Conservation (phyloP, 2,113 vertebrate species). For the Labrus mixtus region DNA sequence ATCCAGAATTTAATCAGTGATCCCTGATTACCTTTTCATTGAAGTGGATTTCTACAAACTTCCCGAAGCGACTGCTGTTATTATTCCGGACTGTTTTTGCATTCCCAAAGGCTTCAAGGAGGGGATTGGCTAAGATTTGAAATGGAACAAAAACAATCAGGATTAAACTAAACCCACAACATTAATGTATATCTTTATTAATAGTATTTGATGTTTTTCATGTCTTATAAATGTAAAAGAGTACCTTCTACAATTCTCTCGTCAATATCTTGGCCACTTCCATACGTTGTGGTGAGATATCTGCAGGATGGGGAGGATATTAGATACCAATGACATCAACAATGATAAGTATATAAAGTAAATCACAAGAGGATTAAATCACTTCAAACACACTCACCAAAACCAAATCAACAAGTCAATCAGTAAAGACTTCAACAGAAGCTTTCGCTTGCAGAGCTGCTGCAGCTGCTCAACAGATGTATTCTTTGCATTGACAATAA, state of each 20-base stretch:
- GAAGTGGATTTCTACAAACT: constrained; percentile 99
- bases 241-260: constrained; percentile 99
- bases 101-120: constrained; percentile 98
- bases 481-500: too few species aligned
- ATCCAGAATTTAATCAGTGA: not conserved
- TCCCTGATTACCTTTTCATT: constrained; percentile 90
- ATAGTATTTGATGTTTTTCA: not conserved
- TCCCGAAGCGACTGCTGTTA: constrained; percentile 99
- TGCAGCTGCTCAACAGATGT: too few species aligned
- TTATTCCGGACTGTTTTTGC: constrained; percentile 99
- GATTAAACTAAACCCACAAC: not conserved
- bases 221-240: not conserved
- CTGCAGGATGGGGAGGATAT: constrained; percentile 73
- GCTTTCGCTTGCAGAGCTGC: too few species aligned
- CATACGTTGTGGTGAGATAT: constrained; percentile 97
- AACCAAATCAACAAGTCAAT: not conserved
- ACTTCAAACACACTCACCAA: not conserved
- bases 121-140: constrained; percentile 89
- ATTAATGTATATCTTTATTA: not conserved
- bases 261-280: constrained; percentile 97
- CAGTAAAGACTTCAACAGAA: too few species aligned
- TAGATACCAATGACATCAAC: not conserved
- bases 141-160: not conserved
- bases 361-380: not conserved
- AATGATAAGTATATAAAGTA: not conserved